Evolutionary conservation across 2,888 invertebrate genomes (phyloP).

Genomic region (Aporophyla lueneburgensis): DNA sequence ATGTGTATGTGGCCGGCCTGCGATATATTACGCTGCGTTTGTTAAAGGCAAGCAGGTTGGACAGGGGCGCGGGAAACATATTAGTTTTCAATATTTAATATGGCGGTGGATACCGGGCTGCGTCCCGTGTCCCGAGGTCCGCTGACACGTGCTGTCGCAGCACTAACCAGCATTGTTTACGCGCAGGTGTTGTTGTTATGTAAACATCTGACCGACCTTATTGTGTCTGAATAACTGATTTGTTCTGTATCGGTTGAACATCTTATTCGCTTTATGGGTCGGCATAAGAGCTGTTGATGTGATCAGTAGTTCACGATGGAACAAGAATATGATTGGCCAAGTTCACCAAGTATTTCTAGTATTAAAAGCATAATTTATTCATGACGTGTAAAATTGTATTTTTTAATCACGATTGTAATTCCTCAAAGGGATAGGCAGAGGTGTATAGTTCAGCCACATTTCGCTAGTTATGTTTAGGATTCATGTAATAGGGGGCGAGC

Average conservation of each 20-base stretch:
- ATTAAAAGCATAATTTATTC: too few relatives aligned
- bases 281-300: neutral
- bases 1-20: constrained; percentile 39
- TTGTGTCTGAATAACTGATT: constrained; percentile 16
- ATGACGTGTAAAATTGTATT: neutral
- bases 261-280: neutral
- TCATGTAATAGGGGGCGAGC: neutral
- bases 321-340: neutral
- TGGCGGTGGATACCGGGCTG: constrained; percentile 54
- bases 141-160: constrained; percentile 66
- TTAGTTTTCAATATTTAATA: constrained; percentile 71
- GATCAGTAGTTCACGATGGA: neutral
- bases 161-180: constrained; percentile 58
- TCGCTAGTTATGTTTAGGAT: too few relatives aligned
- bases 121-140: constrained; percentile 45
- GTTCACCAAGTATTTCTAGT: neutral
- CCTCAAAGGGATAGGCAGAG: neutral
- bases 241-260: constrained; percentile 2
- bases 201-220: constrained; percentile 30
- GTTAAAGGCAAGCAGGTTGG: constrained; percentile 52
- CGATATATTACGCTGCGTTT: constrained; percentile 55
- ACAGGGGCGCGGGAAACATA: constrained; percentile 61
- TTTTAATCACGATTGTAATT: too few relatives aligned
- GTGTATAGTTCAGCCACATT: too few relatives aligned
- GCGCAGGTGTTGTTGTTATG: constrained; percentile 52